A percentile compares a stretch with the other conserved stretches of the same genome.
phyloP scores from a whole-genome alignment of 2,113 vertebrate genomes.

The Colinus virginianus region DNA sequence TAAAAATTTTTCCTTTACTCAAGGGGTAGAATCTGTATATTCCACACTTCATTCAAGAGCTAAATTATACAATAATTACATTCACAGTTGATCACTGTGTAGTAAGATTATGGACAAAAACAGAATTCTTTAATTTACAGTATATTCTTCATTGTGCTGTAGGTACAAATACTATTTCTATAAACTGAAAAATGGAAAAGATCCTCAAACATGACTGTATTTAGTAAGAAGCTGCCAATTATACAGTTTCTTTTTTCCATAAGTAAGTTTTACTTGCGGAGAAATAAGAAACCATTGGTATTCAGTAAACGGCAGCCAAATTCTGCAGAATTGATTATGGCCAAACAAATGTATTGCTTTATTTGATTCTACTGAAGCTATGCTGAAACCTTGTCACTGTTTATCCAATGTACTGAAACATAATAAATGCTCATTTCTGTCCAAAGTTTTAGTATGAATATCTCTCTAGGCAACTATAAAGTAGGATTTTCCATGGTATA shows the following conservation, averaged over 20 bases:
- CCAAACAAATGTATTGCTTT: constrained; percentile 1
- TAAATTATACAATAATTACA: not conserved
- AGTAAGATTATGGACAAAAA: not conserved
- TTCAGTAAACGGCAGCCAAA: constrained; percentile 57
- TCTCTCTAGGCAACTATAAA: constrained; percentile 1
- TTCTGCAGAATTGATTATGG: not conserved
- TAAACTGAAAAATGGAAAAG: constrained; percentile 47
- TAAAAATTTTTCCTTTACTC: not conserved
- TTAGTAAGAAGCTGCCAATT: constrained; percentile 45
- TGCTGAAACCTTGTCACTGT: not conserved
- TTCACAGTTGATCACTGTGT: not conserved
- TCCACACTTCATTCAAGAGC: not conserved
- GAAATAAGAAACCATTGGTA: constrained; percentile 53
- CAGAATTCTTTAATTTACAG: not conserved
- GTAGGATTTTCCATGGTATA: not conserved
- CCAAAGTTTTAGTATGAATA: not conserved
- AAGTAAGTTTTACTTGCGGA: constrained; percentile 38
- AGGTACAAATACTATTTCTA: constrained; percentile 24
- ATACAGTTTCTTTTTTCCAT: constrained; percentile 3
- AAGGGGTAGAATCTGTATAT: not conserved
- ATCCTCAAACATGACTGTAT: constrained; percentile 11
- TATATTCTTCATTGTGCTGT: not conserved
- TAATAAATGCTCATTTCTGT: not conserved
- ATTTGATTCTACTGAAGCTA: constrained; percentile 46
- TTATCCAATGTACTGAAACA: not conserved